phyloP scores from a whole-genome alignment of 2,113 vertebrate species.

The Siniperca chuatsi region DNA sequence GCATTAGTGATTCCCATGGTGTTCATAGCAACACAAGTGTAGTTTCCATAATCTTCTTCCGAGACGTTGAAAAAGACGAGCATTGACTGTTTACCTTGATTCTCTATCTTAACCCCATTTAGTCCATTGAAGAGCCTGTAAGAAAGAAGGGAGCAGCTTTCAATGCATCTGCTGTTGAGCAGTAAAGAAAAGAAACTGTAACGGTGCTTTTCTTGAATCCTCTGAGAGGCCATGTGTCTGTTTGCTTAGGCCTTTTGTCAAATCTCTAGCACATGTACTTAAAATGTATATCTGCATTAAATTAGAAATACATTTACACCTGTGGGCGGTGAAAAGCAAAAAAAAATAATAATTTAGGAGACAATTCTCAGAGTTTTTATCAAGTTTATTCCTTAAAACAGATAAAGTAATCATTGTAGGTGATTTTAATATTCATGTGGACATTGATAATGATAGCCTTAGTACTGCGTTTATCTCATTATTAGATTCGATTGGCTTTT shows the following conservation, averaged over 20 bases:
- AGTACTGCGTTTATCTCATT: no score
- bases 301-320: conserved; percentile 14
- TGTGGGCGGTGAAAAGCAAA: background rate
- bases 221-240: background rate
- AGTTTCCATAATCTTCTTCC: conserved; percentile 99
- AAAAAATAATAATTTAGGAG: no score
- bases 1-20: conserved; percentile 94
- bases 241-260: background rate
- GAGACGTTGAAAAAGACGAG: conserved; percentile 98
- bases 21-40: conserved; percentile 96
- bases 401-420: no score
- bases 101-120: conserved; percentile 94
- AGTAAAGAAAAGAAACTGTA: background rate
- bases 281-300: background rate
- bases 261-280: background rate
- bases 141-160: background rate
- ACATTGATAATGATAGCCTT: no score
- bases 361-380: no score
- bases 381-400: no score
- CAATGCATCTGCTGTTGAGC: background rate
- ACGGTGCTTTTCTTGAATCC: background rate
- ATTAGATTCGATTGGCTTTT: no score
- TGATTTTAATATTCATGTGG: no score
- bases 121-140: conserved; percentile 91
- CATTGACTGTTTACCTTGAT: conserved; percentile 93